Conservation (phyloP, 2,888 invertebrate genomes). For the Drosophila mettleri region DNA sequence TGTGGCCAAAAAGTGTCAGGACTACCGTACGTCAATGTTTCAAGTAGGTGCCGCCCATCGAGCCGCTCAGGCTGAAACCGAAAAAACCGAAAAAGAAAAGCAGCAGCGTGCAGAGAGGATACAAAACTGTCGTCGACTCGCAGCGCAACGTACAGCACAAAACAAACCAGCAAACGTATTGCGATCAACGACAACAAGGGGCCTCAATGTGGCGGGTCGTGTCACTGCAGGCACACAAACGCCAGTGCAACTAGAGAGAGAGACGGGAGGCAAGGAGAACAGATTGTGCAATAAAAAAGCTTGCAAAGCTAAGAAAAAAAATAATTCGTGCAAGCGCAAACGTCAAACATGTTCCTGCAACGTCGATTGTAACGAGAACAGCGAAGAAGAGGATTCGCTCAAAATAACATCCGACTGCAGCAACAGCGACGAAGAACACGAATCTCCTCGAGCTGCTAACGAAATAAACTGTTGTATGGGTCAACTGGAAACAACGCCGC, state of each 20-base stretch:
- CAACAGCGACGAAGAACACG: constrained; percentile 12
- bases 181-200: constrained; percentile 12
- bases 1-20: constrained; percentile 83
- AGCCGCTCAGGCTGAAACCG: constrained; percentile 76
- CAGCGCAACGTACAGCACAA: constrained; percentile 23
- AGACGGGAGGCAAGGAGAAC: constrained; percentile 49
- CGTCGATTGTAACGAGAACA: neutral
- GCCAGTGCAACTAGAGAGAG: constrained; percentile 18
- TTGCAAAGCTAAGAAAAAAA: constrained; percentile 9
- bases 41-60: constrained; percentile 82
- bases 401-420: constrained; percentile 25
- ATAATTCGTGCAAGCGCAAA: constrained; percentile 27
- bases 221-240: constrained; percentile 65
- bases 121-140: constrained; percentile 36
- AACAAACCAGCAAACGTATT: constrained; percentile 13
- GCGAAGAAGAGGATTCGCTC: constrained; percentile 18
- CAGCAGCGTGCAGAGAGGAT: constrained; percentile 51
- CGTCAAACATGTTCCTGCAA: constrained; percentile 1
- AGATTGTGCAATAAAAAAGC: constrained; percentile 11
- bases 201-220: constrained; percentile 51
- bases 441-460: neutral
- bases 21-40: constrained; percentile 78
- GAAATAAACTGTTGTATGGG: neutral
- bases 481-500: constrained; percentile 55
- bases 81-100: constrained; percentile 36